Conservation (phyloP, 2,797 vertebrate species). For the Discoglossus pictus region DNA sequence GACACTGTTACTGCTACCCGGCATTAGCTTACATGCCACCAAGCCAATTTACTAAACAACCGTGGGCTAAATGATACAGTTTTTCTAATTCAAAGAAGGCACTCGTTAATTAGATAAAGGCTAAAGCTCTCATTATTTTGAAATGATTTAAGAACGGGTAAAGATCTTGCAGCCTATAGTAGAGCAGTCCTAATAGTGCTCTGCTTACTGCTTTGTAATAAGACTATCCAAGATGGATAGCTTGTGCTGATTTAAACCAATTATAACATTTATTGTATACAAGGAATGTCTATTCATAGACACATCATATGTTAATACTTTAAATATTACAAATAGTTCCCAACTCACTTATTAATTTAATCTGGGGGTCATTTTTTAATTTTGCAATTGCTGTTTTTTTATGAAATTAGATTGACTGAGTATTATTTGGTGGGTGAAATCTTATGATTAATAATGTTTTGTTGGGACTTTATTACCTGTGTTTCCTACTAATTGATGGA, state of each 20-base stretch:
- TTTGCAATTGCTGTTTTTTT: constrained; percentile 48
- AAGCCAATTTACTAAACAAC: constrained; percentile 85
- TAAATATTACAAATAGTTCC: constrained; percentile 68
- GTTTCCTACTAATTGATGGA: background rate
- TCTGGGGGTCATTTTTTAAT: constrained; percentile 68
- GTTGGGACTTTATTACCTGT: background rate
- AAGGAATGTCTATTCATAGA: constrained; percentile 70
- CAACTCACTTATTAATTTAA: constrained; percentile 68
- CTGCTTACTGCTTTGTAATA: constrained; percentile 75
- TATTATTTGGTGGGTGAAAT: background rate
- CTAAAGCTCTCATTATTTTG: constrained; percentile 95
- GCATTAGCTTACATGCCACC: constrained; percentile 75
- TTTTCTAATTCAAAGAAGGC: constrained; percentile 86
- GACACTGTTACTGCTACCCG: constrained; percentile 73
- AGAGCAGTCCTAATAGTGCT: constrained; percentile 78
- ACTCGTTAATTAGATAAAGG: constrained; percentile 94
- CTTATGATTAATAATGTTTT: constrained; percentile 3
- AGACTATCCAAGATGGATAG: constrained; percentile 82
- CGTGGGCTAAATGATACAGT: constrained; percentile 83
- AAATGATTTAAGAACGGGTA: constrained; percentile 92
- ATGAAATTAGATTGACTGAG: constrained; percentile 48
- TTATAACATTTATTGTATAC: constrained; percentile 83
- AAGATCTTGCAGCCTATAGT: constrained; percentile 84
- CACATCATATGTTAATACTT: constrained; percentile 71
- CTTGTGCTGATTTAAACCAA: constrained; percentile 84